Evolutionary conservation across 2,888 invertebrate species (phyloP), one percentile per base, ranked within the genome.

Genomic region (Drosophila subsilvestris): DNA sequence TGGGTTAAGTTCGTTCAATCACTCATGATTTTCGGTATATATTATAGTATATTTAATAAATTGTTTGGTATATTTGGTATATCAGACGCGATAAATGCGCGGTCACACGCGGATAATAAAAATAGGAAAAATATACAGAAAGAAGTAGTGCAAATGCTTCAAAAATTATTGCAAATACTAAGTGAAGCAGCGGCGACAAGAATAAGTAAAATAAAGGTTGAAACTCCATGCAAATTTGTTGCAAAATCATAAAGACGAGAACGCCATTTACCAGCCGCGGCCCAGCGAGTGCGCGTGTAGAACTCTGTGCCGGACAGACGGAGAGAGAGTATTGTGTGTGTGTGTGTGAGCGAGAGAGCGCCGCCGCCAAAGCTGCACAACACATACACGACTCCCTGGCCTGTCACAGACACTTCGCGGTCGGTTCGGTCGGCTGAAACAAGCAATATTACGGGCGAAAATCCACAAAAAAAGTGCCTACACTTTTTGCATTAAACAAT

Each of bases 371-470:
- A 84, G 79, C 77, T 79, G 85, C 80, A 76, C 78, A 85, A 76
- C 86, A 82, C 80, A 89, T 88, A 87, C 86, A 82, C 88, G 84
- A 80, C 37, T 37, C 37, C 6, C 12, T 14, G 37, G 37, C 65
- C 68, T 86, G 85, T 86, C 86, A 83, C 86, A 83, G 83, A 83
- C 83, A 75, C 80, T 74, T 76, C 68, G 74, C 67, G 73, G 75
- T 62, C 74, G 75, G 80, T 78, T 78, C 75, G 79, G 87, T 82
- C 82, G 88, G 83, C 78, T 79, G 80, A 83, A 86, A 76, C 83
- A 82, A 70, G 82, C 88, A 83, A 83, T 87, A 76, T 88, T 88
- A 84, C 80, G 80, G 85, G 85, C 79, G 65, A 79, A 83, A 80
- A 74, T 49, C 58, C 72, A 72, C 63, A 58, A 79, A 82, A 85